These are phyloP conservation scores for Crotophaga sulcirostris DNA, from an alignment of 2,113 vertebrate genomes.

Conservation along the genomic window DNA sequence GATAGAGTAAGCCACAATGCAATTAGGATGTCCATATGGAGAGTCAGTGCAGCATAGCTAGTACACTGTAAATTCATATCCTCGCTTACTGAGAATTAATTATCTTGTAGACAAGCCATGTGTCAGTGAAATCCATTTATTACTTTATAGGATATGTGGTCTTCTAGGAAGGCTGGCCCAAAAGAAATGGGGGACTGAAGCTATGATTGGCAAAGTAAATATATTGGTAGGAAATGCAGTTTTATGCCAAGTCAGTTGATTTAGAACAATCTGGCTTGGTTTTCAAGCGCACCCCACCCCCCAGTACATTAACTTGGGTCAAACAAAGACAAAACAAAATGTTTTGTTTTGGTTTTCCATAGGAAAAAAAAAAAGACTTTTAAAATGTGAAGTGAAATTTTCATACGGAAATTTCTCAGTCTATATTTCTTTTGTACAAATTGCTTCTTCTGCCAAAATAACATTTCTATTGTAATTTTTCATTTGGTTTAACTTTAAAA, in stretches of 20 bases:
- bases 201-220: constrained; percentile 39
- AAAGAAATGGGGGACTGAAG: constrained; percentile 24
- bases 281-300: background rate
- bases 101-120: constrained; percentile 63
- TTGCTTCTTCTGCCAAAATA: background rate
- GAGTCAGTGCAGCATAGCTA: constrained; percentile 47
- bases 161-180: constrained; percentile 36
- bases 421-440: background rate
- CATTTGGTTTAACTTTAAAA: background rate
- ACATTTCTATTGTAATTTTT: background rate
- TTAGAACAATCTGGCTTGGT: constrained; percentile 55
- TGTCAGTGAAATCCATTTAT: constrained; percentile 40
- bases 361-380: background rate
- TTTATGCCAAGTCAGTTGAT: constrained; percentile 43
- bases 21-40: constrained; percentile 67
- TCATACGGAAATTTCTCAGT: background rate
- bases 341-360: background rate
- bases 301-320: background rate
- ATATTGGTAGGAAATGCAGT: background rate
- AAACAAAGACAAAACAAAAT: constrained; percentile 6
- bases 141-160: constrained; percentile 12
- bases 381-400: background rate
- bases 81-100: constrained; percentile 58
- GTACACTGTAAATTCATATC: constrained; percentile 43
- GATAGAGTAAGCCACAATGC: constrained; percentile 55